Evolutionary conservation across 2,797 vertebrate species (phyloP).

Genomic region (Sitta carolinensis): DNA sequence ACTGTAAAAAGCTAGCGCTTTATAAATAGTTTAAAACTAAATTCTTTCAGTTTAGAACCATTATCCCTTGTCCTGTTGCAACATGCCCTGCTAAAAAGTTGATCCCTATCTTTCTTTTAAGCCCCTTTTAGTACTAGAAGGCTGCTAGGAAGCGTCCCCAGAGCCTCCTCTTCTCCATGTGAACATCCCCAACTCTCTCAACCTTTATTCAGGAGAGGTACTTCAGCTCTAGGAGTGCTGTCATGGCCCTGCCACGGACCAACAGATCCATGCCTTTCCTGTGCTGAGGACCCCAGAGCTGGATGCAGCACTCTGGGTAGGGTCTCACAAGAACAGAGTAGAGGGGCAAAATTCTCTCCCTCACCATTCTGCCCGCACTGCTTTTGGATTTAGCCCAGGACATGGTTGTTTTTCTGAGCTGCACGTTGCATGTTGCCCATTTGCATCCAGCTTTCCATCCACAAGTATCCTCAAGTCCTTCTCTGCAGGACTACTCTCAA

Average conservation of each 20-base stretch:
- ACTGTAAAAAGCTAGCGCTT: background rate
- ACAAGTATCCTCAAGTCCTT: background rate
- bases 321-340: background rate
- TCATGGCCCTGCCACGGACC: background rate
- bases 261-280: background rate
- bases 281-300: background rate
- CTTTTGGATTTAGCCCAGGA: background rate
- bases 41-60: background rate
- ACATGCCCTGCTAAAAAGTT: background rate
- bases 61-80: background rate
- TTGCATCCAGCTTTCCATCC: background rate
- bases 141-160: background rate
- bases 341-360: background rate
- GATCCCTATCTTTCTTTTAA: background rate
- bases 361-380: rapidly evolving
- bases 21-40: background rate
- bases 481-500: background rate
- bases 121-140: background rate
- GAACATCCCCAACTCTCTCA: background rate
- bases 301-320: background rate
- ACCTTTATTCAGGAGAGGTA: background rate
- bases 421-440: background rate
- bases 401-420: background rate
- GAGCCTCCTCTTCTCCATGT: background rate
- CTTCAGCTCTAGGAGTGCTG: background rate